These are phyloP conservation scores for Lichenostomus cassidix DNA, from an alignment of 2,113 vertebrate genomes.

Conservation along the genomic window DNA sequence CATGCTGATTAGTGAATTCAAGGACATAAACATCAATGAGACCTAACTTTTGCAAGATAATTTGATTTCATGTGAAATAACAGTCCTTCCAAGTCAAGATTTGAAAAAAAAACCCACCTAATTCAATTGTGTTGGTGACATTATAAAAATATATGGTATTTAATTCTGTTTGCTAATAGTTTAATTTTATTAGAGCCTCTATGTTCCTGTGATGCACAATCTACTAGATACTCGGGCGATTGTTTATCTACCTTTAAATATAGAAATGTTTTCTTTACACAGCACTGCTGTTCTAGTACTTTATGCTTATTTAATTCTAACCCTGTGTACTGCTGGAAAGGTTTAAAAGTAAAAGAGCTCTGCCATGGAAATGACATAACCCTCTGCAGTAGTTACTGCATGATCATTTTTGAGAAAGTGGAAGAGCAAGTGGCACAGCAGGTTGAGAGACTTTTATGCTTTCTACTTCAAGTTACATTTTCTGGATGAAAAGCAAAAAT, in stretches of 20 bases:
- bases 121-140: background rate
- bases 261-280: background rate
- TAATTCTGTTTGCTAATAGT: background rate
- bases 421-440: background rate
- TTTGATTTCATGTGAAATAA: background rate
- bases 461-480: background rate
- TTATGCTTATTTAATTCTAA: background rate
- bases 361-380: fast-evolving
- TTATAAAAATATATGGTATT: background rate
- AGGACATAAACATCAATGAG: background rate
- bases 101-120: background rate
- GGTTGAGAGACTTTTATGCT: background rate
- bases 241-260: background rate
- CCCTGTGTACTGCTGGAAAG: background rate
- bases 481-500: background rate
- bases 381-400: background rate
- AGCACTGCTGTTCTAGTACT: background rate
- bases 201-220: background rate
- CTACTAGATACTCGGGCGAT: background rate
- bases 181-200: background rate
- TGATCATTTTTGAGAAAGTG: background rate
- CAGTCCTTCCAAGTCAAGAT: background rate
- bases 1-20: background rate
- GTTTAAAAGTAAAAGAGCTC: background rate
- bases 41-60: background rate